These are phyloP conservation scores for Palythoa grandis DNA, from an alignment of 92 coral and sea anemone genomes.

Conservation along the genomic window DNA sequence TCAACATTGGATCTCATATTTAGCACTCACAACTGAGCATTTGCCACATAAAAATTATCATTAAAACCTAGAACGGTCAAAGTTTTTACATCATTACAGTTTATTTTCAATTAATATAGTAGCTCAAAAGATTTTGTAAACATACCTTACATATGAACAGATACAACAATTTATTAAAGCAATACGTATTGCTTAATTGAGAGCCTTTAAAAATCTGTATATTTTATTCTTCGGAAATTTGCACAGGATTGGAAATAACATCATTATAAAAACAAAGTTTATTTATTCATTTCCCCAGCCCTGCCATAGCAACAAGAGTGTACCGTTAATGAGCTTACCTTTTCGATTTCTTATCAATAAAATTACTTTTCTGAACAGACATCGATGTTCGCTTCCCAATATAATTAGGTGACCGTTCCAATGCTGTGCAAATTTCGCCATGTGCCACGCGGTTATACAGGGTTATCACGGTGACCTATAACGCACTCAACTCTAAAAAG, in stretches of 20 bases:
- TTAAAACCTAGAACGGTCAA: slow-evolving; percentile 71
- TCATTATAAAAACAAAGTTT: no score
- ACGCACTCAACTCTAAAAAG: no score
- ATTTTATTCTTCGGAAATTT: not conserved
- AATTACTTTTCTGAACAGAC: no score
- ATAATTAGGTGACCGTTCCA: not conserved
- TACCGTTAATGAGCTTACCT: not conserved
- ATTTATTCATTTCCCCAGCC: no score
- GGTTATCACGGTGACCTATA: no score
- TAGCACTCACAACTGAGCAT: slow-evolving; percentile 43
- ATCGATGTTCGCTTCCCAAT: no score
- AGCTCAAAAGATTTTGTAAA: slow-evolving; percentile 39
- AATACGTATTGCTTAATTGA: not conserved
- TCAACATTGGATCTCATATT: slow-evolving; percentile 36
- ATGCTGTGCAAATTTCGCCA: slow-evolving; percentile 7
- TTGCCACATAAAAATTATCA: slow-evolving; percentile 55
- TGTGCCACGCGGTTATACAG: not conserved
- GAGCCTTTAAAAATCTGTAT: not conserved
- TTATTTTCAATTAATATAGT: slow-evolving; percentile 48
- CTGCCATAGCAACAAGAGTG: not conserved
- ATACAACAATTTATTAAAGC: slow-evolving; percentile 30
- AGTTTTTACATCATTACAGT: slow-evolving; percentile 49
- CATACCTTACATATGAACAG: slow-evolving; percentile 39
- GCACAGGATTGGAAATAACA: slow-evolving; percentile 1
- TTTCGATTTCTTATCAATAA: no score